Conservation (phyloP, 2,113 vertebrate genomes). For the Glareola pratincola region DNA sequence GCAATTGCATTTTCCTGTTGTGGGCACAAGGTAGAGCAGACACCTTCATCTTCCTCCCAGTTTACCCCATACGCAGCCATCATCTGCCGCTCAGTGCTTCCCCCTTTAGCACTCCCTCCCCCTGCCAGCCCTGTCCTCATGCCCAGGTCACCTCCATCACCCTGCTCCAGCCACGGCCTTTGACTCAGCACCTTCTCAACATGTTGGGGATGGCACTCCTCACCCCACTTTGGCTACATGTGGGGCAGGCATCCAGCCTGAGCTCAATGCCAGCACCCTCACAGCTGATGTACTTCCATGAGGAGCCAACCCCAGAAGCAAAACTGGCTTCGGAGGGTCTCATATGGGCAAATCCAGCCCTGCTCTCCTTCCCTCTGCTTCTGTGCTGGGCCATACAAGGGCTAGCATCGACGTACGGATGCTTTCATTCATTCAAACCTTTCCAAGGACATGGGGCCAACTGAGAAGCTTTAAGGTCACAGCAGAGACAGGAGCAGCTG, state of each 20-base stretch:
- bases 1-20: not conserved
- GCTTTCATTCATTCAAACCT: not conserved
- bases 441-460: not conserved
- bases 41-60: not conserved
- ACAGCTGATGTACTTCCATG: not conserved
- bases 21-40: not conserved
- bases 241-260: not conserved
- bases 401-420: not conserved
- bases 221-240: not conserved
- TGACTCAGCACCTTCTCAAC: not conserved
- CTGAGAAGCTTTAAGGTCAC: not conserved
- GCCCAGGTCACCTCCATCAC: not conserved
- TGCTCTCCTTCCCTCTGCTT: not conserved
- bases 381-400: fast-evolving
- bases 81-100: not conserved
- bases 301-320: not conserved
- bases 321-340: not conserved
- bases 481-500: not conserved
- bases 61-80: not conserved
- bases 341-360: not conserved
- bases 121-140: not conserved
- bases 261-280: not conserved
- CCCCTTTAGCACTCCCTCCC: not conserved
- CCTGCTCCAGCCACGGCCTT: not conserved
- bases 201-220: fast-evolving